Evolutionary conservation across 2,113 vertebrate species (phyloP), one percentile per base, ranked within the genome.

Genomic region (Esox niger): DNA sequence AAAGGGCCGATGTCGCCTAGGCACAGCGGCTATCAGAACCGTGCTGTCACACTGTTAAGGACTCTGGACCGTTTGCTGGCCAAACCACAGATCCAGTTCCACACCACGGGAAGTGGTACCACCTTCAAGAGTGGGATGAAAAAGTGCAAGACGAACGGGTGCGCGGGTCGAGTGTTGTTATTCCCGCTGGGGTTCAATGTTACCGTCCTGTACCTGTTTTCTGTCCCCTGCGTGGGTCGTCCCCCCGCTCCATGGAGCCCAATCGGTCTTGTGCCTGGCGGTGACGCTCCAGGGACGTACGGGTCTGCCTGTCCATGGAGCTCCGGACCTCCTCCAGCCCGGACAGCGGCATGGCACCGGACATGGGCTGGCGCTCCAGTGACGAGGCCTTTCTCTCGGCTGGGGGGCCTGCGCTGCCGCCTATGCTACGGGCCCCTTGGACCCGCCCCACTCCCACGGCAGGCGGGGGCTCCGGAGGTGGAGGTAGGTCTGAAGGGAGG

Each of bases 401-500:
- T 2, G 93, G 92, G 68, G 86, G 85, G 54, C 73, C 89, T 85
- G 92, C 27, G 78, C 84, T 86, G 83, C 81, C 91, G 83, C 81
- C 91, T 80, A 54, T 86, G 78, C 86, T 94, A 91, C 55, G 90
- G 76, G 82, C 83, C 87, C 91, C 88, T 55, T 94, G 95, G 74
- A 95, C 89, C 61, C 94, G 96, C 86, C 93, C 89, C 78, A 81
- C 84, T 82, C 92, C 94, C 93, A 98, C 96, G 92, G 90, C 92
- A 62, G 96, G 97, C 62, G 97, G 96, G n/a, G 97, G 96, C 70
- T 98, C 97, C 26, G 97, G 96, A 80, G 97, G 96, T 86, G 97
- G 97, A 91, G 97, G 97, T 93, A 99, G 95, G 93, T 97, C 97
- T 99, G 82, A 47, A 4, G 64, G 21, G 33, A 29, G 15, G 0